A percentile compares a stretch with the other conserved stretches of the same genome.
Conservation (phyloP, 1,140 invertebrate species). For the Planococcus citri region DNA sequence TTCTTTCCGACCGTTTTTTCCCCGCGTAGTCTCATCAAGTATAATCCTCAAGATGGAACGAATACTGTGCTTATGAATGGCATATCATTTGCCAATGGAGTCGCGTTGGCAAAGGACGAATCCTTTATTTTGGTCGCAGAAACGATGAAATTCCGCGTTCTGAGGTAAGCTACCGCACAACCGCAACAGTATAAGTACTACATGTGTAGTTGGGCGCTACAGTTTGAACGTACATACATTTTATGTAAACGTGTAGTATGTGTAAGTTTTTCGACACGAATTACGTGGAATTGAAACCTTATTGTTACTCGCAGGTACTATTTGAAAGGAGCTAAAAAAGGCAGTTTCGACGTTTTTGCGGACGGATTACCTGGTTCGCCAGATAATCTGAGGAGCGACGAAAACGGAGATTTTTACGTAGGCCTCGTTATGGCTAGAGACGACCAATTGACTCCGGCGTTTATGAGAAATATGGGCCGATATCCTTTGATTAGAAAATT, state of each 20-base stretch:
- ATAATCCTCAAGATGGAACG: constrained; percentile 46
- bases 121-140: constrained; percentile 60
- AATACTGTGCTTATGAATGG: constrained; percentile 53
- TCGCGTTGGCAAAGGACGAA: constrained; percentile 59
- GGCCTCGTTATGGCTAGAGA: constrained; percentile 38
- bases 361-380: constrained; percentile 64
- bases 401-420: constrained; percentile 52
- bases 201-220: no score
- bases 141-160: constrained; percentile 37
- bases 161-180: constrained; percentile 33
- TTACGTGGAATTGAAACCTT: no score
- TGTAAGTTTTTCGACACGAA: no score
- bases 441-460: constrained; percentile 39
- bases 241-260: no score
- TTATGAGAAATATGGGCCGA: constrained; percentile 38
- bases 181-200: no score
- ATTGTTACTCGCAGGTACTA: constrained; percentile 58
- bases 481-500: constrained; percentile 50
- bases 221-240: no score
- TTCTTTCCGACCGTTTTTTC: no score
- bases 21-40: constrained; percentile 51
- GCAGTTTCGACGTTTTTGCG: constrained; percentile 57
- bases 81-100: constrained; percentile 66
- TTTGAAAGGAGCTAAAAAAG: constrained; percentile 56
- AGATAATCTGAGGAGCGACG: constrained; percentile 62